Evolutionary conservation across 2,797 vertebrate genomes (phyloP).

Genomic region (Spinus olivaceus): DNA sequence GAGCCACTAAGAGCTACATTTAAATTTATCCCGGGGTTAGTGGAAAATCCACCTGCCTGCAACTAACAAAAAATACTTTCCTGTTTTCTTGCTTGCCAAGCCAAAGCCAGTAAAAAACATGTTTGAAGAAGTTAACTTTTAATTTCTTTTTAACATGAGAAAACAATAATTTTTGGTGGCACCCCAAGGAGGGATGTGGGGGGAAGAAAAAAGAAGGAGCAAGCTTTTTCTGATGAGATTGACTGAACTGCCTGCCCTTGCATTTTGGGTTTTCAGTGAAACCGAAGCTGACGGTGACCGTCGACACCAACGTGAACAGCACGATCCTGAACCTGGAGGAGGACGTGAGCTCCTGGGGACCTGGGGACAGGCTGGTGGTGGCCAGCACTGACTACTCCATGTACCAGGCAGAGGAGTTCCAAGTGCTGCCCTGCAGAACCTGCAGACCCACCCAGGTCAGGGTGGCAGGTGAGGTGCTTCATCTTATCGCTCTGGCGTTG

Average conservation of each 20-base stretch:
- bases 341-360: conserved; percentile 71
- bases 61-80: conserved; percentile 50
- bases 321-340: conserved; percentile 85
- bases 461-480: conserved; percentile 83
- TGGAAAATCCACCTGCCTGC: conserved; percentile 68
- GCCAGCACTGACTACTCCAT: conserved; percentile 85
- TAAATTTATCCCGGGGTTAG: conserved; percentile 37
- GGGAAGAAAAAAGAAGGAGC: background rate
- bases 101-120: background rate
- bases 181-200: background rate
- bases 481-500: background rate
- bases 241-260: background rate
- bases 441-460: conserved; percentile 85
- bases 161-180: background rate
- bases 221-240: background rate
- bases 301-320: conserved; percentile 85
- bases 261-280: conserved; percentile 75
- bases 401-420: conserved; percentile 82
- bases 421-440: conserved; percentile 75
- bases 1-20: background rate
- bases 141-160: background rate
- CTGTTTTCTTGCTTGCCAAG: conserved; percentile 45
- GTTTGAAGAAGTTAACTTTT: background rate
- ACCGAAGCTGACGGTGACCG: conserved; percentile 84
- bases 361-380: conserved; percentile 76